Percentiles rank a stretch among this genome's conserved stretches.
Evolutionary conservation across 2,888 invertebrate genomes (phyloP).

Genomic region (Caenorhabditis angaria): DNA sequence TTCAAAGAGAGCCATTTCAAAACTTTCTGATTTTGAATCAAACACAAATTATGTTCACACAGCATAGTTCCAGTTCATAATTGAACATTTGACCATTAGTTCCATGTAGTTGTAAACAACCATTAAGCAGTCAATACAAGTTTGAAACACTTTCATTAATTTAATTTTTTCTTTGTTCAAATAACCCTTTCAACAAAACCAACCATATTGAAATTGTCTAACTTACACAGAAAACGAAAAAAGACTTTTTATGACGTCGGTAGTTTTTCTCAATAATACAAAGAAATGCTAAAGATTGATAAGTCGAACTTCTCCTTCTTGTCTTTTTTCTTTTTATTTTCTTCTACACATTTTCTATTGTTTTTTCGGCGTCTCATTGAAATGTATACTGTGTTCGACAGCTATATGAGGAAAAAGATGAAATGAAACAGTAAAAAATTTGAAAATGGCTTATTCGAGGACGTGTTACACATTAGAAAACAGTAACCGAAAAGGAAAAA

Average conservation of each 20-base stretch:
- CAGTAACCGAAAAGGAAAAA: no score
- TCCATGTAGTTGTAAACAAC: background rate
- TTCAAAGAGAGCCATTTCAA: no score
- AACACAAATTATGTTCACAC: no score
- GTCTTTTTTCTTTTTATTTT: slow-evolving; percentile 12
- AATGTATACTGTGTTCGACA: background rate
- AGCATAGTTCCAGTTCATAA: background rate
- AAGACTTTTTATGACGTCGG: slow-evolving; percentile 6
- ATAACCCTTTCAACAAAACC: background rate
- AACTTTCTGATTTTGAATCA: no score
- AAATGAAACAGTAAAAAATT: background rate
- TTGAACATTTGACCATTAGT: background rate
- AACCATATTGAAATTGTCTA: slow-evolving; percentile 8
- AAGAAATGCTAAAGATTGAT: slow-evolving; percentile 9
- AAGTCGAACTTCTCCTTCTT: slow-evolving; percentile 6
- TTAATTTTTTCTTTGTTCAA: slow-evolving; percentile 4
- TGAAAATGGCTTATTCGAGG: background rate
- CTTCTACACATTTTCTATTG: slow-evolving; percentile 2
- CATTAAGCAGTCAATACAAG: background rate
- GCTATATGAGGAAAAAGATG: background rate
- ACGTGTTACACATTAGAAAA: background rate
- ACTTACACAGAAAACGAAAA: background rate
- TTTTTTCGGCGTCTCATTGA: slow-evolving; percentile 11
- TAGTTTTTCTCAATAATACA: background rate
- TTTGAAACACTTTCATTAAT: background rate